A percentile compares a stretch with the other conserved stretches of the same genome.
Conservation (phyloP, 2,113 vertebrate genomes). For the Silurus glanis region DNA sequence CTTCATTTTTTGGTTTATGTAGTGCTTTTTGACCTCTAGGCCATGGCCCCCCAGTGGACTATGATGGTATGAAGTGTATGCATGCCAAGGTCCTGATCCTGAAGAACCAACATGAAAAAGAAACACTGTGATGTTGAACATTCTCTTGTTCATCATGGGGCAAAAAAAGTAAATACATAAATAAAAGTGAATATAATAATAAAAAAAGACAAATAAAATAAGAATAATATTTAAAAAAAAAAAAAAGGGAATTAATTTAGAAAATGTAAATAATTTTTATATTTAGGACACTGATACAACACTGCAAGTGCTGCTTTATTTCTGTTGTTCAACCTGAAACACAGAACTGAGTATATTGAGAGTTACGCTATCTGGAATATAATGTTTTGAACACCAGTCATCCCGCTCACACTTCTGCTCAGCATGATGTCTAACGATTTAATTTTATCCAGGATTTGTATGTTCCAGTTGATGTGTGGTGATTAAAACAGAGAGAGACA, state of each 20-base stretch:
- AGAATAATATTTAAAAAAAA: neutral
- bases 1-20: neutral
- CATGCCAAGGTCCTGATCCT: neutral
- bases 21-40: neutral
- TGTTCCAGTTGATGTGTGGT: conserved; percentile 18
- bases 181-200: neutral
- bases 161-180: neutral
- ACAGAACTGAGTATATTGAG: neutral
- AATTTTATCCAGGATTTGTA: conserved; percentile 23
- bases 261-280: neutral
- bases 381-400: conserved; percentile 28
- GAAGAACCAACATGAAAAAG: neutral
- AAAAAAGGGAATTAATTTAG: neutral
- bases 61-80: neutral
- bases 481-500: conserved; percentile 33
- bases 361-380: neutral
- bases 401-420: conserved; percentile 30
- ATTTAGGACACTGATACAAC: neutral
- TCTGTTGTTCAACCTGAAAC: neutral
- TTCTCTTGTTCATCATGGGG: neutral
- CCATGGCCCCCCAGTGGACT: neutral
- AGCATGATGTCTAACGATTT: conserved; percentile 9
- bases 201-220: neutral
- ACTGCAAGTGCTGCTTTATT: neutral
- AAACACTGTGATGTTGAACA: neutral